A percentile compares a stretch with the other conserved stretches of the same genome.
Evolutionary conservation across 2,797 vertebrate species (phyloP).

Genomic region (Salarias fasciatus): DNA sequence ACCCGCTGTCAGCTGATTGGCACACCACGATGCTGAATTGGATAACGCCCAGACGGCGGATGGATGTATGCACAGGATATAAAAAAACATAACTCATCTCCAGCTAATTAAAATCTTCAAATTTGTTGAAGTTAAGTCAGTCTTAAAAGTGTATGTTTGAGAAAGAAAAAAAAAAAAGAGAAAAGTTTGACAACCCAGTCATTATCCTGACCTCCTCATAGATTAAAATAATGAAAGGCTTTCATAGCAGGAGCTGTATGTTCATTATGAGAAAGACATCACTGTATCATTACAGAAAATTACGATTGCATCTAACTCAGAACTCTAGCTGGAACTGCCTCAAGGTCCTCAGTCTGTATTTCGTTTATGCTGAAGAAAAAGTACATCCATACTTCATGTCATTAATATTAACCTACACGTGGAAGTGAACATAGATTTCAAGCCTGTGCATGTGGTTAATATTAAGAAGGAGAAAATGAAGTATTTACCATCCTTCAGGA

Average conservation of each 20-base stretch:
- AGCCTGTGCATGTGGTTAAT: constrained; percentile 47
- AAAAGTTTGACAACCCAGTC: no score
- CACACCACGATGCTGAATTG: no score
- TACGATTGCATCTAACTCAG: neutral
- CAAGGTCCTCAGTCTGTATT: constrained; percentile 11
- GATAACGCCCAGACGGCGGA: no score
- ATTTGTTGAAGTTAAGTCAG: no score
- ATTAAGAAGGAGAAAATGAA: constrained; percentile 50
- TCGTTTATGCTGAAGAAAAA: constrained; percentile 21
- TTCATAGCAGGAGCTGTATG: neutral
- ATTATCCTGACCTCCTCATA: no score
- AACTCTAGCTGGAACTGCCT: neutral
- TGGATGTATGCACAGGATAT: no score
- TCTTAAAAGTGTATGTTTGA: no score
- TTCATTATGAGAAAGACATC: neutral
- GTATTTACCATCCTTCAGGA: constrained; percentile 59
- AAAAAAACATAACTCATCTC: no score
- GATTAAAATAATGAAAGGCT: no score
- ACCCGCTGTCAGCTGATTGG: no score
- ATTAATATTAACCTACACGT: constrained; percentile 49
- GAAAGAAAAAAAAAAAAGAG: no score
- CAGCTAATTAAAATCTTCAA: no score
- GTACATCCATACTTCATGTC: constrained; percentile 26
- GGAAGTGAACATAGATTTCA: constrained; percentile 27
- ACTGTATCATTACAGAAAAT: neutral